A percentile compares a stretch with the other conserved stretches of the same genome.
phyloP scores from a whole-genome alignment of 2,888 invertebrate genomes.

The Aporophyla lueneburgensis region DNA sequence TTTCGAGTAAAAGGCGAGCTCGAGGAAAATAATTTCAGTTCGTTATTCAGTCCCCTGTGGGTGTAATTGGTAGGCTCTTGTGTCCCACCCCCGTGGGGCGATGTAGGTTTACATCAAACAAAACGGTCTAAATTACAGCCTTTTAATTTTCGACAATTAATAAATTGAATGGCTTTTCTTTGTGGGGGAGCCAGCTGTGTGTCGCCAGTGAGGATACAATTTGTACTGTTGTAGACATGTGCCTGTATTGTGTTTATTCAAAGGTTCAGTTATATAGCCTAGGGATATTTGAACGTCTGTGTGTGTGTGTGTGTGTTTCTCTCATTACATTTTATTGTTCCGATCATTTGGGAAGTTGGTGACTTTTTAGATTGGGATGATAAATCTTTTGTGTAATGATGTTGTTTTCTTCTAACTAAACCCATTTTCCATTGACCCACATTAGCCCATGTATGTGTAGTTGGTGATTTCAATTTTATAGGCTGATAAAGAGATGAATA shows the following conservation, averaged over 20 bases:
- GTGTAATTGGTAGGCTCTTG: conserved; percentile 78
- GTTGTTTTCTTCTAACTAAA: background rate
- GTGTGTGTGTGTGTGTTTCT: background rate
- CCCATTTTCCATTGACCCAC: background rate
- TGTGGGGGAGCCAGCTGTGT: conserved; percentile 55
- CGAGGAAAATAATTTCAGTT: conserved; percentile 80
- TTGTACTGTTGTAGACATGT: conserved; percentile 39
- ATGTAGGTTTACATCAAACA: conserved; percentile 78
- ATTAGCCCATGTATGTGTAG: background rate
- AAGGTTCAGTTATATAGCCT: conserved; percentile 19
- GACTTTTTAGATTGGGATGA: background rate
- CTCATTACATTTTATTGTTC: conserved; percentile 39
- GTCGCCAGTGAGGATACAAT: conserved; percentile 51
- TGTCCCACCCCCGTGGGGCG: conserved; percentile 63
- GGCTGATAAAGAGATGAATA: background rate
- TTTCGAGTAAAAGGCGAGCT: conserved; percentile 76
- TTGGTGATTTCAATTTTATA: background rate
- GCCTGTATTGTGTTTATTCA: conserved; percentile 34
- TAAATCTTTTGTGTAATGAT: background rate
- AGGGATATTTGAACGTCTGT: conserved; percentile 2
- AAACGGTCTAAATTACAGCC: conserved; percentile 74
- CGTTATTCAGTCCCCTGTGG: conserved; percentile 77
- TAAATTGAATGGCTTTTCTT: conserved; percentile 74
- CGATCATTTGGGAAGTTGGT: conserved; percentile 24
- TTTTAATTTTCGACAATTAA: conserved; percentile 80